Base-by-base conservation (phyloP, 1,140 invertebrate species). In the Penaeus chinensis region DNA sequence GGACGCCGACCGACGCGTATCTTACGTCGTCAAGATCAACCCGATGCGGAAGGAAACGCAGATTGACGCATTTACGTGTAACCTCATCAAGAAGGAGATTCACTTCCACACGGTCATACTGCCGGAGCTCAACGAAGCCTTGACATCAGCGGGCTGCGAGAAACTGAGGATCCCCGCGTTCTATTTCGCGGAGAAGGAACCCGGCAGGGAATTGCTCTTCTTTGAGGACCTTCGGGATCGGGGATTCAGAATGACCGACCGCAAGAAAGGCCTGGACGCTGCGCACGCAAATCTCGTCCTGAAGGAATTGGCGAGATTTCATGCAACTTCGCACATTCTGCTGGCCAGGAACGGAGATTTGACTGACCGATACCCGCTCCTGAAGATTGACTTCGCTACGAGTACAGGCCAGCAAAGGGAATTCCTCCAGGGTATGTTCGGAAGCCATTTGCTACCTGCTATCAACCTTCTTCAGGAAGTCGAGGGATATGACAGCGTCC, bases 1-100 rank as follows among this genome's bases (percentile, higher is more conserved):
- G 18, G 62, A 20, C 24, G 62, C 54, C 24, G 81, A 83, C 4
- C 27, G 27, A 5, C 42, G 42, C 11, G 81, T 37, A 0, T 69
- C 81, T 2, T 83, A 83, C 62, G 27, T 83, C n/a, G 19, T 54
- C 63, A 83, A 83, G 63, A 62, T 83, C 18, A 83, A 83, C 27
- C 81, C 19, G 18, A 10, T 37, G 37, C 11, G 22, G 2, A 47
- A 65, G n/a, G 32, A 13, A 18, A 24, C 37, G 2, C 5, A 10
- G 8, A n/a, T 83, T 0, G 81, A 83, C 13, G 18, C 7, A 7
- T 83, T 83, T 24, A 37, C 81, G 5, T n/a, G n/a, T 4, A 24
- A 18, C 24, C 22, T 54, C 32, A 69, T 83, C 32, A 3, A 27
- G 24, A 83, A 83, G 27, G 81, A 83, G 62, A 47, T 65, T 18